Evolutionary conservation across 2,797 vertebrate genomes (phyloP), one percentile per base, ranked within the genome.

Genomic region (Lithobates pipiens): DNA sequence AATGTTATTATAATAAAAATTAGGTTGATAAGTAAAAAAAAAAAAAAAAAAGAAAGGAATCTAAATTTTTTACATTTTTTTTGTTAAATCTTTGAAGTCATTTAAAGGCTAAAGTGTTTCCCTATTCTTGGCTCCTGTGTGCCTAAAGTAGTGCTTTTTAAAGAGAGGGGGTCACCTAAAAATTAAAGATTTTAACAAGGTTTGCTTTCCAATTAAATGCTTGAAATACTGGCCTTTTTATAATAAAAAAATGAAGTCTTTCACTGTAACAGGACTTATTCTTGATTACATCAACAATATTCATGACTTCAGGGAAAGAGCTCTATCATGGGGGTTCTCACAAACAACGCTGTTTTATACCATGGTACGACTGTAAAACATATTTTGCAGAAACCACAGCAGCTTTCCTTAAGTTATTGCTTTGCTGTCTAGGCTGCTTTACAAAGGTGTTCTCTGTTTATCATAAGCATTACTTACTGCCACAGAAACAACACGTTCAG

Each of bases 361-460:
- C 44, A 4, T 77, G 74, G 73, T 71, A 63, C 71, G 85, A 82
- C 85, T 82, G 84, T 86, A 86, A 86, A 86, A 77, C 78, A 86
- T 86, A 86, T 86, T 86, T 86, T 82, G 67, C 63, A 77, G 68
- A 86, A 86, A 86, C 85, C 85, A 82, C 85, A 86, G 71, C 29
- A 67, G 63, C 77, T 72, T 86, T 86, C 65, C n/a, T 82, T 76
- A 54, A 77, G 73, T 86, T 86, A 82, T 77, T 82, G 67, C 78
- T 76, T 69, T 86, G 85, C 79, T 77, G 78, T 72, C 79, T 81
- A 70, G 85, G 78, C 65, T 76, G 74, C 65, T 72, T 82, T 77
- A 82, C 85, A 86, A 86, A 86, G 78, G 79, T 77, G 78, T 67
- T 44, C 78, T 86, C 73, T 85, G 84, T 85, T 86, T 86, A 86